A percentile compares a stretch with the other conserved stretches of the same genome.
Conservation (phyloP, 1,140 invertebrate species). For the Augochlora pura region DNA sequence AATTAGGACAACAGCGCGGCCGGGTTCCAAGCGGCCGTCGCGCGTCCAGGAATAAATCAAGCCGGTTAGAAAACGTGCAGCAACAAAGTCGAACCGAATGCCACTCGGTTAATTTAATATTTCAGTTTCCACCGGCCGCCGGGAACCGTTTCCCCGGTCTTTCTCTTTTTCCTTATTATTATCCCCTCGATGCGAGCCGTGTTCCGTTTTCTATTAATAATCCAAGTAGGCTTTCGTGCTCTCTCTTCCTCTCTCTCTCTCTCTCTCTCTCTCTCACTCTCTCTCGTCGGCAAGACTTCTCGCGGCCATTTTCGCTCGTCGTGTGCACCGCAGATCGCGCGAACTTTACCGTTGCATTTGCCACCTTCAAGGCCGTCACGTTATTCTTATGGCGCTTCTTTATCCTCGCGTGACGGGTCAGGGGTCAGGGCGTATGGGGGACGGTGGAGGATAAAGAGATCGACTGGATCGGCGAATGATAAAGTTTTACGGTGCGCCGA, state of each 20-base stretch:
- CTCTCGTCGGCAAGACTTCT: too few species aligned
- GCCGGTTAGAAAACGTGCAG: neutral
- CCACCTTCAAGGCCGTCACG: neutral
- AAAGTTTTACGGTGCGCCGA: constrained; percentile 2
- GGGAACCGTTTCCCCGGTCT: neutral
- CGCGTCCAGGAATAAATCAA: neutral
- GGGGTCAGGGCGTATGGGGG: neutral
- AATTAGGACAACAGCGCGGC: too few species aligned
- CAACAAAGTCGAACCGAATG: neutral
- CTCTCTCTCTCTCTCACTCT: too few species aligned
- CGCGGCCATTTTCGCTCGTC: neutral
- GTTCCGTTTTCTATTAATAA: constrained; percentile 30
- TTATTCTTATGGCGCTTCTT: constrained; percentile 38
- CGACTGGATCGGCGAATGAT: neutral
- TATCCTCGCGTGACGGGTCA: constrained; percentile 39
- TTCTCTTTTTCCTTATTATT: constrained; percentile 2
- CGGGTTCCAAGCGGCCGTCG: neutral
- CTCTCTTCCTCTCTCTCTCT: too few species aligned
- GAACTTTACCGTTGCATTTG: neutral
- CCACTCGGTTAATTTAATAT: constrained; percentile 41
- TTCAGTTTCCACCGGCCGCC: neutral
- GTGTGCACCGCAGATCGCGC: neutral
- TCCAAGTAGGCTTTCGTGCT: neutral
- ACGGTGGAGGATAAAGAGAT: neutral
- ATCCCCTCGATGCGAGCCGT: neutral